Percentiles rank a stretch among this genome's conserved stretches.
phyloP scores from a whole-genome alignment of 2,113 vertebrate genomes.

The Microcebus lehilahytsara region DNA sequence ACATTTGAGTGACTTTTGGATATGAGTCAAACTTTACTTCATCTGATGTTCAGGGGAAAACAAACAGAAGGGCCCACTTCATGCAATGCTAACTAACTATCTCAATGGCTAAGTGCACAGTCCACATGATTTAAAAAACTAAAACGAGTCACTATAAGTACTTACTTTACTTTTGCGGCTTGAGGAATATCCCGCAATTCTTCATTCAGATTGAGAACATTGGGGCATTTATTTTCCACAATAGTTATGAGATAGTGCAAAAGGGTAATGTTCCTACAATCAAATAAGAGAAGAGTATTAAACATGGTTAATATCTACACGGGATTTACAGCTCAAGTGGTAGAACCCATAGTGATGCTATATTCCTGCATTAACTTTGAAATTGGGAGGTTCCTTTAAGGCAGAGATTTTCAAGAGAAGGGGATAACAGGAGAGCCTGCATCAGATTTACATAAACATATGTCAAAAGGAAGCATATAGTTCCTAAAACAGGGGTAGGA shows the following conservation, averaged over 20 bases:
- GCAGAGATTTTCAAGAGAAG: neutral
- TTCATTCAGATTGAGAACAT: conserved; percentile 92
- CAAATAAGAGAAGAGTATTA: conserved; percentile 42
- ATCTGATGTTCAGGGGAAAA: neutral
- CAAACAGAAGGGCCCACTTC: neutral
- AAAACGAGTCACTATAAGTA: neutral
- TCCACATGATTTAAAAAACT: neutral
- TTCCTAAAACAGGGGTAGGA: neutral
- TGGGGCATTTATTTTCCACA: conserved; percentile 98
- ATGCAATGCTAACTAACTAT: neutral
- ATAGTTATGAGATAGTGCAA: conserved; percentile 99
- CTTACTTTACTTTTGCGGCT: conserved; percentile 99
- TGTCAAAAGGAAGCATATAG: neutral
- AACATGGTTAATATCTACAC: neutral
- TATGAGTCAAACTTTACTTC: neutral
- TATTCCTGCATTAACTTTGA: neutral
- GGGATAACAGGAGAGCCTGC: neutral
- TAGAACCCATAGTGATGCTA: neutral
- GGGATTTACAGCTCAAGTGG: neutral
- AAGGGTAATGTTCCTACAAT: conserved; percentile 94
- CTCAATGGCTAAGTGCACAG: neutral
- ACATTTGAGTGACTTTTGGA: neutral
- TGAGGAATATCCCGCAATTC: conserved; percentile 91
- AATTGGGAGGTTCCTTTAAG: neutral
- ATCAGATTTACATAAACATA: neutral